Evolutionary conservation across 2,797 vertebrate species (phyloP).

Genomic region (Oryzias sinensis): DNA sequence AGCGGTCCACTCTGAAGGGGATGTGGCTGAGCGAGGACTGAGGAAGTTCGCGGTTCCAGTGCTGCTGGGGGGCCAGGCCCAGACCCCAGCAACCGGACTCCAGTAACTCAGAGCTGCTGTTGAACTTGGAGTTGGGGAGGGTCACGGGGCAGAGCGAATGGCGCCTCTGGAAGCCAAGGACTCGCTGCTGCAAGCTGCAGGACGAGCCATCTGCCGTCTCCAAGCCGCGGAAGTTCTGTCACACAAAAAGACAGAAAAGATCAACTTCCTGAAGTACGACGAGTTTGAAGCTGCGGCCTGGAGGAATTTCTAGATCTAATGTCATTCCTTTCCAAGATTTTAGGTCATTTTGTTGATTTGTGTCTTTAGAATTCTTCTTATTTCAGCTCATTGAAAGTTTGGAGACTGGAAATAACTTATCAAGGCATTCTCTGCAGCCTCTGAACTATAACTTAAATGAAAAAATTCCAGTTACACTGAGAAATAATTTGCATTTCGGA

Average conservation of each 20-base stretch:
- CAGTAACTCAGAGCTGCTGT: slow-evolving; percentile 50
- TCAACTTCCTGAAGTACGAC: slow-evolving; percentile 19
- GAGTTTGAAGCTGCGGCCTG: background rate
- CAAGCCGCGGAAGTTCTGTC: slow-evolving; percentile 71
- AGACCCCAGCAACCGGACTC: slow-evolving; percentile 59
- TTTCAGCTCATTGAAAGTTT: too few species aligned
- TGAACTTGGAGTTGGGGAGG: slow-evolving; percentile 80
- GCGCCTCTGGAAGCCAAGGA: slow-evolving; percentile 74
- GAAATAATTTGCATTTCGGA: background rate
- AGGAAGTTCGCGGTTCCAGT: slow-evolving; percentile 73
- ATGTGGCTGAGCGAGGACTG: slow-evolving; percentile 73
- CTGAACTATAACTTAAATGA: too few species aligned
- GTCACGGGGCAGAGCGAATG: slow-evolving; percentile 80
- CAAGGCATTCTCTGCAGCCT: too few species aligned
- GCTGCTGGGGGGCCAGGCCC: slow-evolving; percentile 26
- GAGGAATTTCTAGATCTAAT: too few species aligned
- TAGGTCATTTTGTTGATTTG: too few species aligned
- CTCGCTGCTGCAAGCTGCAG: slow-evolving; percentile 41
- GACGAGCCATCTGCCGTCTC: slow-evolving; percentile 60
- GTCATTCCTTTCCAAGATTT: too few species aligned
- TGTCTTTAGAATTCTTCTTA: too few species aligned
- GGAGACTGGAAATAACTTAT: too few species aligned
- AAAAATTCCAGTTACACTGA: too few species aligned
- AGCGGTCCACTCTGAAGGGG: slow-evolving; percentile 82
- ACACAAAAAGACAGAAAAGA: slow-evolving; percentile 42